Conservation (phyloP, 2,113 vertebrate genomes). For the Entomyzon cyanotis region DNA sequence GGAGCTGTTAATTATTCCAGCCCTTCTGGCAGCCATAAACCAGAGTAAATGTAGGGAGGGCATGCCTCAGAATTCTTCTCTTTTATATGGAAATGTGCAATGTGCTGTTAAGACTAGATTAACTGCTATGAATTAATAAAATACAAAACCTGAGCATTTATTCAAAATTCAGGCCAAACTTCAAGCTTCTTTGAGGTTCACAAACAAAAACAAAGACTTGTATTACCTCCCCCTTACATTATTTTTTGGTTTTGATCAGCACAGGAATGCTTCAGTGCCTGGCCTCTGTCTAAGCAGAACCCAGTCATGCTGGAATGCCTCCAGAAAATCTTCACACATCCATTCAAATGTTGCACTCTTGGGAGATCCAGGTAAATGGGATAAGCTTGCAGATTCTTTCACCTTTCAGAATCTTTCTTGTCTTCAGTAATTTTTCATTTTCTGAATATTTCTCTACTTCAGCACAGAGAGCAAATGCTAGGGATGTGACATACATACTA, state of each 20-base stretch:
- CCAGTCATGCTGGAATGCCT: neutral
- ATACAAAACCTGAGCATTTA: conserved; percentile 10
- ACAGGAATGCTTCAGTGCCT: neutral
- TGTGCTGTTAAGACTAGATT: conserved; percentile 8
- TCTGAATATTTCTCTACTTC: conserved; percentile 6
- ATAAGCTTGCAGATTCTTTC: conserved; percentile 6
- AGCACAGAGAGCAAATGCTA: neutral
- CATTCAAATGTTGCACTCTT: neutral
- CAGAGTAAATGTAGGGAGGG: neutral
- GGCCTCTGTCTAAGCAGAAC: neutral
- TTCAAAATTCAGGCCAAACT: conserved; percentile 7
- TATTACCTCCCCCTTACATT: neutral
- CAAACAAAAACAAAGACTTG: neutral
- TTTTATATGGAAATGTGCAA: conserved; percentile 47
- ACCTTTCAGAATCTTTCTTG: conserved; percentile 24
- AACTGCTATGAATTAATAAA: conserved; percentile 41
- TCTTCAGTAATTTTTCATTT: conserved; percentile 40
- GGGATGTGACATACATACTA: conserved; percentile 11
- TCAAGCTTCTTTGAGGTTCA: neutral
- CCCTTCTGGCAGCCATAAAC: neutral
- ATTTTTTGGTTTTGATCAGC: neutral
- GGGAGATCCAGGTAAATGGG: neutral
- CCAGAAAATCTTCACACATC: neutral
- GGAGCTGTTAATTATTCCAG: neutral
- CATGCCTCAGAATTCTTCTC: neutral